Percentiles rank a stretch among this genome's conserved stretches.
These are phyloP conservation scores for Meteorus colon DNA, from an alignment of 2,888 invertebrate genomes.

Conservation along the genomic window DNA sequence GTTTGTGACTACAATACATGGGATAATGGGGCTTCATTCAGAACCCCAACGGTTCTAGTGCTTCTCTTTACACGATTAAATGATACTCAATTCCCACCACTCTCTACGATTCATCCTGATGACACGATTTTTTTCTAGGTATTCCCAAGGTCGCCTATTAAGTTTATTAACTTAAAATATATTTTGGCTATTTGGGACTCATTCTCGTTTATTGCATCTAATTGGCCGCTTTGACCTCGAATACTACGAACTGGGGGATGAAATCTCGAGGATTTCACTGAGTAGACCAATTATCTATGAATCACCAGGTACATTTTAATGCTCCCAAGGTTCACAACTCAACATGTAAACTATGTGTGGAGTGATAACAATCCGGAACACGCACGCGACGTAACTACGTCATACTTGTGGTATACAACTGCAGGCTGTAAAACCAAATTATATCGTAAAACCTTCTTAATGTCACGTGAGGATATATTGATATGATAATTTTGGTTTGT, in stretches of 20 bases:
- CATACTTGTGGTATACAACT: not conserved
- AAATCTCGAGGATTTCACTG: no score
- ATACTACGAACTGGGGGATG: no score
- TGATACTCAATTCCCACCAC: not conserved
- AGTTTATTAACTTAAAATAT: not conserved
- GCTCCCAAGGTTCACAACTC: not conserved
- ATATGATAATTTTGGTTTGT: not conserved
- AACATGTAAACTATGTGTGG: not conserved
- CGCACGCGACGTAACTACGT: slow-evolving; percentile 9
- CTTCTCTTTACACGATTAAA: slow-evolving; percentile 73
- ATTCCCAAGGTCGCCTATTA: not conserved
- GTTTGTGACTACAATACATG: slow-evolving; percentile 43
- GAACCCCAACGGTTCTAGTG: slow-evolving; percentile 68
- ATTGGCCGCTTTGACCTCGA: no score
- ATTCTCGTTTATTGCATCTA: not conserved
- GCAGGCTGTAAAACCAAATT: not conserved
- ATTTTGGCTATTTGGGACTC: not conserved
- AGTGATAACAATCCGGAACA: not conserved
- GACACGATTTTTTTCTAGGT: not conserved
- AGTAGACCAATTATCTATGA: not conserved
- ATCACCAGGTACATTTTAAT: not conserved
- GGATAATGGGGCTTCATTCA: slow-evolving; percentile 66
- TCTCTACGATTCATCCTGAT: not conserved
- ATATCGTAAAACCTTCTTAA: not conserved
- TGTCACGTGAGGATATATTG: not conserved